Evolutionary conservation across 2,888 invertebrate genomes (phyloP).

Genomic region (Euproctis similis): DNA sequence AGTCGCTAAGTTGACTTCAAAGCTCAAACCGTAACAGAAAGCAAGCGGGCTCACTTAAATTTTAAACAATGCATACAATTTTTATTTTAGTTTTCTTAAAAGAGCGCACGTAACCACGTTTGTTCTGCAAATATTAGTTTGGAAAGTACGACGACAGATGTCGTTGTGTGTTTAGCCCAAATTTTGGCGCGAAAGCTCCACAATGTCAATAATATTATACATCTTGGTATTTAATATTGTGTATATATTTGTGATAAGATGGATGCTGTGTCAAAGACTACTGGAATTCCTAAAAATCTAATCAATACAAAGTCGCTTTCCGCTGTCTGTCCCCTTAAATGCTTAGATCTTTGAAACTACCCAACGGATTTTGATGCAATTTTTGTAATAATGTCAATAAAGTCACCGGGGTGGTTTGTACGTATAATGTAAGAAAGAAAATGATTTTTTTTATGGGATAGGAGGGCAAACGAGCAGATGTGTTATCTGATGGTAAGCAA

Average conservation of each 20-base stretch:
- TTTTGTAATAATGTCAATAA: too few relatives aligned
- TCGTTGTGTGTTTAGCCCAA: conserved; percentile 28
- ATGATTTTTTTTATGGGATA: too few relatives aligned
- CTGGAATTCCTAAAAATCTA: too few relatives aligned
- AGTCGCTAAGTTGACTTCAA: conserved; percentile 4
- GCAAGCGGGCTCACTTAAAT: conserved; percentile 4
- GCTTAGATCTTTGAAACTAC: too few relatives aligned
- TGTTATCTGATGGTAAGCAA: too few relatives aligned
- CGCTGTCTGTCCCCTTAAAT: too few relatives aligned
- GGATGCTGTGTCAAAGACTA: conserved; percentile 9
- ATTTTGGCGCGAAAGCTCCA: conserved; percentile 19
- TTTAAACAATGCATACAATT: conserved; percentile 10
- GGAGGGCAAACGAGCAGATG: too few relatives aligned
- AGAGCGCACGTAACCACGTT: conserved; percentile 24
- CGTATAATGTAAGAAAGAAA: too few relatives aligned
- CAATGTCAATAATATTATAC: conserved; percentile 18
- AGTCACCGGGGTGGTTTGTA: too few relatives aligned
- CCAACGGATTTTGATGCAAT: too few relatives aligned
- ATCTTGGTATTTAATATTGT: conserved; percentile 15
- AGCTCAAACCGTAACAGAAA: conserved; percentile 6
- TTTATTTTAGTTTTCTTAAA: conserved; percentile 12
- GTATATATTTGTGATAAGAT: conserved; percentile 8
- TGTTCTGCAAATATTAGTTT: conserved; percentile 31
- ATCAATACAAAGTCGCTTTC: too few relatives aligned
- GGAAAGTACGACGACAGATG: conserved; percentile 34